phyloP scores from a whole-genome alignment of 1,140 invertebrate genomes.

The Ostrea denselamellosa region DNA sequence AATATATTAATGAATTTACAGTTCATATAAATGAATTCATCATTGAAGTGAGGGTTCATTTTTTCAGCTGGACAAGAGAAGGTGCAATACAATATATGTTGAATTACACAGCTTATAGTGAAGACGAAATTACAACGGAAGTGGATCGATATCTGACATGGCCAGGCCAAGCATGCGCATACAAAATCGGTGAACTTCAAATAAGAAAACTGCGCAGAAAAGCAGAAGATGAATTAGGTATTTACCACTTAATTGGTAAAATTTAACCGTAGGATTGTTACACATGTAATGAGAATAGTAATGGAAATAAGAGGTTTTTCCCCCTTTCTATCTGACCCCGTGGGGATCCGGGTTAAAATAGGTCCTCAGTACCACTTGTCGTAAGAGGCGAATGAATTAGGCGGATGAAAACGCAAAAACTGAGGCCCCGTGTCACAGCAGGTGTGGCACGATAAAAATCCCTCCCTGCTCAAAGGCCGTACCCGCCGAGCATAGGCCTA shows the following conservation, averaged over 20 bases:
- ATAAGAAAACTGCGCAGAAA: conserved; percentile 76
- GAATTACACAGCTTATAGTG: conserved; percentile 70
- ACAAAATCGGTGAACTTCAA: conserved; percentile 80
- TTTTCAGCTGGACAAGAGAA: conserved; percentile 62
- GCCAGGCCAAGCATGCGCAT: conserved; percentile 80
- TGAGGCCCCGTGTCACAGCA: too few relatives aligned
- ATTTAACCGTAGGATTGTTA: too few relatives aligned
- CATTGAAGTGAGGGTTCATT: background rate
- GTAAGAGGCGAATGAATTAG: too few relatives aligned
- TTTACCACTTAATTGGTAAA: background rate
- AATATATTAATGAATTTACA: background rate
- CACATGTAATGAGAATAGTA: too few relatives aligned
- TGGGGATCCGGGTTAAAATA: too few relatives aligned
- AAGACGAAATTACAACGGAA: conserved; percentile 70
- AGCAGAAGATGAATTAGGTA: conserved; percentile 76
- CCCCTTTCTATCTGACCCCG: too few relatives aligned
- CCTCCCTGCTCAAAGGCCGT: too few relatives aligned
- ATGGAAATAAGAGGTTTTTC: too few relatives aligned
- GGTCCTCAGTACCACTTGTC: too few relatives aligned
- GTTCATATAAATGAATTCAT: background rate
- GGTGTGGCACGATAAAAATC: too few relatives aligned
- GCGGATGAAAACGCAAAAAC: too few relatives aligned
- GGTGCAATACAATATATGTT: conserved; percentile 77
- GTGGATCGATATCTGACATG: conserved; percentile 79
- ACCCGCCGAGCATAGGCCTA: too few relatives aligned